phyloP scores from a whole-genome alignment of 2,888 invertebrate genomes.

The Drosophila barbarae region DNA sequence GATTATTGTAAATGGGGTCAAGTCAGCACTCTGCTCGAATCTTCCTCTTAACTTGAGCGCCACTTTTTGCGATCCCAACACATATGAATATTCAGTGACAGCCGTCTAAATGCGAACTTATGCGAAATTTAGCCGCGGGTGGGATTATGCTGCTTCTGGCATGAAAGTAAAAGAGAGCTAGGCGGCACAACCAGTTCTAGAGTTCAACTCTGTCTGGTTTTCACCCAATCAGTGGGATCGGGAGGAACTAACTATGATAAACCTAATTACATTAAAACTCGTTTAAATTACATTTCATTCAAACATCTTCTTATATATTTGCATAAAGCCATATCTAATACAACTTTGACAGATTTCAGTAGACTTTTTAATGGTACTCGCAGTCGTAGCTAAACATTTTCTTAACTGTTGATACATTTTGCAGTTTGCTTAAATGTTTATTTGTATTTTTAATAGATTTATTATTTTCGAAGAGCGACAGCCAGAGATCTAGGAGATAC shows the following conservation, averaged over 20 bases:
- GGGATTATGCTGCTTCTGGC: conserved; percentile 27
- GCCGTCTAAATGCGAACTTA: conserved; percentile 26
- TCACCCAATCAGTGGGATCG: conserved; percentile 6
- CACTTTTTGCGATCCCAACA: conserved; percentile 39
- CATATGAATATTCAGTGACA: conserved; percentile 57
- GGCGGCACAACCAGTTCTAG: conserved; percentile 20
- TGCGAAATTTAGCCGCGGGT: conserved; percentile 17
- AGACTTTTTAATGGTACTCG: conserved; percentile 10
- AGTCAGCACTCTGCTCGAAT: conserved; percentile 35
- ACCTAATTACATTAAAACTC: neutral
- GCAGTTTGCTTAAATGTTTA: conserved; percentile 6
- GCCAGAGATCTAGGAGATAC: conserved; percentile 24
- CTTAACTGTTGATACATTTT: conserved; percentile 1
- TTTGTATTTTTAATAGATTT: conserved; percentile 6
- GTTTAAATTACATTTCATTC: neutral
- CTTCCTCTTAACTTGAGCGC: conserved; percentile 33
- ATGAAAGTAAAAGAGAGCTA: conserved; percentile 36
- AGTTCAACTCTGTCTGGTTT: conserved; percentile 13
- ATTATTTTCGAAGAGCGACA: neutral
- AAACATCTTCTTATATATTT: conserved; percentile 16
- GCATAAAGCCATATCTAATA: conserved; percentile 21
- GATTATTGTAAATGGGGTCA: conserved; percentile 55
- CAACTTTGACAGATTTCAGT: conserved; percentile 9
- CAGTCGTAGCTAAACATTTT: conserved; percentile 4
- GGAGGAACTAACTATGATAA: neutral